Percentiles rank a stretch among this genome's conserved stretches.
phyloP scores from a whole-genome alignment of 1,140 invertebrate genomes.

The Drosophila athabasca region DNA sequence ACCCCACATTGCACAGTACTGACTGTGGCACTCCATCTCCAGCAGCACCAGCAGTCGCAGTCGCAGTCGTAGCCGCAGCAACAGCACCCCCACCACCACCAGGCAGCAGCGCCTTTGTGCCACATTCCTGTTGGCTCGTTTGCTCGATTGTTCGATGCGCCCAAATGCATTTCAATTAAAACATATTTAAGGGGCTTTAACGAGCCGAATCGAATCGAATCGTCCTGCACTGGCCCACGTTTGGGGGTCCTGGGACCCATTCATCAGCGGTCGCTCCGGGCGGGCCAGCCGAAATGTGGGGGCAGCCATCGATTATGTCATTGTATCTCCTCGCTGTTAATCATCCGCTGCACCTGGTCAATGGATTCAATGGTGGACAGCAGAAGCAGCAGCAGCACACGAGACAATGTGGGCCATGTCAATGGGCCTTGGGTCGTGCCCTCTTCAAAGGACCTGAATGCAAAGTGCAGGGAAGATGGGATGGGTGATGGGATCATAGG shows the following conservation, averaged over 20 bases:
- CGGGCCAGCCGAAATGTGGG: background rate
- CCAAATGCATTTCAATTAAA: conserved; percentile 80
- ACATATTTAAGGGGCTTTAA: conserved; percentile 68
- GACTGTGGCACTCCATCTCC: conserved; percentile 9
- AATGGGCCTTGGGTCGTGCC: conserved; percentile 29
- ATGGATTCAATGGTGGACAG: conserved; percentile 36
- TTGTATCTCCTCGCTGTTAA: conserved; percentile 52
- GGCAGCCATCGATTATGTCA: conserved; percentile 59
- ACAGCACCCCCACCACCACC: background rate
- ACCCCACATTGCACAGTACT: conserved; percentile 16
- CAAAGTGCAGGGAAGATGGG: conserved; percentile 5
- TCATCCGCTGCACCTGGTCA: conserved; percentile 41
- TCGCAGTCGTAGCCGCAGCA: no score
- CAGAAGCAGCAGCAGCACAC: background rate
- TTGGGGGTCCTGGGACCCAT: conserved; percentile 37
- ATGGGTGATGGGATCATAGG: conserved; percentile 18
- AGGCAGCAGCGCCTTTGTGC: conserved; percentile 22
- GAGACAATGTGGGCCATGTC: conserved; percentile 16
- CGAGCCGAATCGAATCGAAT: conserved; percentile 7
- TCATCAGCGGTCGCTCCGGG: conserved; percentile 42
- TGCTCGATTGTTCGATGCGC: conserved; percentile 48
- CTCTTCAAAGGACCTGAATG: conserved; percentile 27
- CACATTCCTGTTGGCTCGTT: conserved; percentile 34
- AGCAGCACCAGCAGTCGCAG: background rate
- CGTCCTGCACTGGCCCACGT: conserved; percentile 3